Conservation (phyloP, 2,888 invertebrate genomes). For the Leucozona laternaria region DNA sequence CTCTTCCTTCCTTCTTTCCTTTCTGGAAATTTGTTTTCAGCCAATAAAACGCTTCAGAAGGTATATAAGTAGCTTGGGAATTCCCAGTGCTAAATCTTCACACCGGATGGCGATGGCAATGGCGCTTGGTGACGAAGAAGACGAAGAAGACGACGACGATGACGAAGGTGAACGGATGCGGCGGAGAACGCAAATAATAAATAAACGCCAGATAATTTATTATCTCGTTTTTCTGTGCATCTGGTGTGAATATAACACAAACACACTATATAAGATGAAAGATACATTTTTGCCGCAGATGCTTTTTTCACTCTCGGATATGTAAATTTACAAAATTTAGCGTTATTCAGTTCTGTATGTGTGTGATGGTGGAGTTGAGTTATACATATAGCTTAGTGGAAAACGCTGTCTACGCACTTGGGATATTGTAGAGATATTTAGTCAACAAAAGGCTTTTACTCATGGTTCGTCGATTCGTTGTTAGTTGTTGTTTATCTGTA, state of each 20-base stretch:
- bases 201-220: slow-evolving; percentile 55
- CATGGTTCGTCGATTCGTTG: slow-evolving; percentile 19
- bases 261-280: slow-evolving; percentile 17
- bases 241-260: slow-evolving; percentile 26
- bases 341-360: slow-evolving; percentile 10
- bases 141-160: neutral
- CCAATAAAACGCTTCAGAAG: slow-evolving; percentile 37
- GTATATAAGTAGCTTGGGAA: slow-evolving; percentile 38
- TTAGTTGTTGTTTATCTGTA: slow-evolving; percentile 38
- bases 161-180: neutral
- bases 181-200: slow-evolving; percentile 41
- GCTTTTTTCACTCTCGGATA: slow-evolving; percentile 56
- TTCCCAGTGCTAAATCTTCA: slow-evolving; percentile 49
- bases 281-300: slow-evolving; percentile 56
- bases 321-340: slow-evolving; percentile 47
- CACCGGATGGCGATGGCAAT: neutral
- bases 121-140: neutral
- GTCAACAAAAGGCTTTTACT: slow-evolving; percentile 23
- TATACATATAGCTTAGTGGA: too few relatives aligned
- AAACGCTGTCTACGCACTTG: slow-evolving; percentile 26
- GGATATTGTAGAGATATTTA: slow-evolving; percentile 1
- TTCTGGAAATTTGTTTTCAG: slow-evolving; percentile 24
- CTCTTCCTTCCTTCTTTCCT: neutral
- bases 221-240: slow-evolving; percentile 27
- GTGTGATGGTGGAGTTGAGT: neutral